Conservation (phyloP, 1,140 invertebrate species). For the Zaprionus taronus region DNA sequence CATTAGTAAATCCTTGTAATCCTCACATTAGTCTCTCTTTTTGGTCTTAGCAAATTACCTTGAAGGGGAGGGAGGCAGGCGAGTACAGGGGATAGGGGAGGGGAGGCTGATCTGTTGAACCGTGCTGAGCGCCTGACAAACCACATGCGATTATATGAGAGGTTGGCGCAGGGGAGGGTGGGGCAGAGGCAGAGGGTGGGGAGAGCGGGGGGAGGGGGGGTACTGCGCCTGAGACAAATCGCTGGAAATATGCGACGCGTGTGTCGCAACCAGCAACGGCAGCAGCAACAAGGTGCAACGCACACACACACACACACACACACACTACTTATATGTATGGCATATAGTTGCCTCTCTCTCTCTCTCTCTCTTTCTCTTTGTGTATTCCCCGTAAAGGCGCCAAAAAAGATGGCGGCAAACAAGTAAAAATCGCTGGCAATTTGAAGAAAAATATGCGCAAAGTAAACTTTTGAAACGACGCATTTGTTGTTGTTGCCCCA, state of each 20-base stretch:
- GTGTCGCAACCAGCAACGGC: constrained; percentile 51
- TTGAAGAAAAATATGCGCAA: constrained; percentile 81
- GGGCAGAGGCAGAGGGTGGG: background rate
- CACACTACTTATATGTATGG: background rate
- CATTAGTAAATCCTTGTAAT: constrained; percentile 80
- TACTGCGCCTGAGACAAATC: constrained; percentile 55
- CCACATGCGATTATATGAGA: constrained; percentile 66
- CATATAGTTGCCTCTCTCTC: background rate
- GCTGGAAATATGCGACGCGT: constrained; percentile 73
- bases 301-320: constrained; percentile 16
- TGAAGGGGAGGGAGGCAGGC: constrained; percentile 20
- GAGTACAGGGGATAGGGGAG: background rate
- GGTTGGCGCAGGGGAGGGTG: background rate
- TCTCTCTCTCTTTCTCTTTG: background rate
- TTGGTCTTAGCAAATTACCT: constrained; percentile 76
- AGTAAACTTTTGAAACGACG: constrained; percentile 82
- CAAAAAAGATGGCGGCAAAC: constrained; percentile 75
- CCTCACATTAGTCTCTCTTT: constrained; percentile 75
- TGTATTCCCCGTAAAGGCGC: constrained; percentile 48
- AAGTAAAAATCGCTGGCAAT: constrained; percentile 81
- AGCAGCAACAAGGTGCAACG: constrained; percentile 55
- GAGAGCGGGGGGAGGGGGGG: background rate
- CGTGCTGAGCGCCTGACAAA: constrained; percentile 63
- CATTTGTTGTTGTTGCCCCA: constrained; percentile 58
- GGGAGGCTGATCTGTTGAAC: constrained; percentile 40